Conservation (phyloP, 2,888 invertebrate genomes). For the Tridacna crocea region DNA sequence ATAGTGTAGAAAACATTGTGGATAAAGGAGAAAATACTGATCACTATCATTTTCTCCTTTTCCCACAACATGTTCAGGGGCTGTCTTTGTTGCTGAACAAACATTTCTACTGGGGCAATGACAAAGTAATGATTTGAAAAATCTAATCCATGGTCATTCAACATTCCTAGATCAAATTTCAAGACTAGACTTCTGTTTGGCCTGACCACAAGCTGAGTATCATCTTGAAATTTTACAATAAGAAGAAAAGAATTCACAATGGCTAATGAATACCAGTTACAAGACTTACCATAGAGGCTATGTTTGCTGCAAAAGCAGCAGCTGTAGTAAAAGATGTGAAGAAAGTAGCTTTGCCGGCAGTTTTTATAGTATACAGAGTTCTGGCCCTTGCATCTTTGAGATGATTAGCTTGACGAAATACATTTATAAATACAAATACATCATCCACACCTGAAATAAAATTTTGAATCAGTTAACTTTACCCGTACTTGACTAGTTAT, state of each 20-base stretch:
- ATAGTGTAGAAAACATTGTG: too few relatives aligned
- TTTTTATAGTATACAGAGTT: conserved; percentile 73
- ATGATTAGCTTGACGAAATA: conserved; percentile 78
- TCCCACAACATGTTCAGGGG: neutral
- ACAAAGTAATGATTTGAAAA: too few relatives aligned
- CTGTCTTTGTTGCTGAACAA: neutral
- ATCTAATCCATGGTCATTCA: too few relatives aligned
- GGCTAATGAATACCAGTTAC: too few relatives aligned
- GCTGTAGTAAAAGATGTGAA: conserved; percentile 83
- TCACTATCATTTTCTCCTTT: neutral
- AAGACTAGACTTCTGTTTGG: too few relatives aligned
- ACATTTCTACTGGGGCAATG: too few relatives aligned
- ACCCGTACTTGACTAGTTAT: too few relatives aligned
- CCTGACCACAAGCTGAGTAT: too few relatives aligned
- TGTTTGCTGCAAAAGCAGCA: conserved; percentile 82
- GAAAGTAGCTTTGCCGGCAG: conserved; percentile 82
- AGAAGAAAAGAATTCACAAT: too few relatives aligned
- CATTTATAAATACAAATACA: conserved; percentile 82
- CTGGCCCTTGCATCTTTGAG: conserved; percentile 67
- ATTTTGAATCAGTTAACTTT: neutral
- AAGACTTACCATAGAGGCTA: conserved; percentile 77
- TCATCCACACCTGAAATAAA: conserved; percentile 81
- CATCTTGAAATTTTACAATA: too few relatives aligned
- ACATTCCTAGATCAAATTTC: too few relatives aligned
- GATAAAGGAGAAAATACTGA: too few relatives aligned